Evolutionary conservation across 37 sponge, comb jelly and placozoan genomes (phyloP).

Genomic region (Aplysina aerophoba): DNA sequence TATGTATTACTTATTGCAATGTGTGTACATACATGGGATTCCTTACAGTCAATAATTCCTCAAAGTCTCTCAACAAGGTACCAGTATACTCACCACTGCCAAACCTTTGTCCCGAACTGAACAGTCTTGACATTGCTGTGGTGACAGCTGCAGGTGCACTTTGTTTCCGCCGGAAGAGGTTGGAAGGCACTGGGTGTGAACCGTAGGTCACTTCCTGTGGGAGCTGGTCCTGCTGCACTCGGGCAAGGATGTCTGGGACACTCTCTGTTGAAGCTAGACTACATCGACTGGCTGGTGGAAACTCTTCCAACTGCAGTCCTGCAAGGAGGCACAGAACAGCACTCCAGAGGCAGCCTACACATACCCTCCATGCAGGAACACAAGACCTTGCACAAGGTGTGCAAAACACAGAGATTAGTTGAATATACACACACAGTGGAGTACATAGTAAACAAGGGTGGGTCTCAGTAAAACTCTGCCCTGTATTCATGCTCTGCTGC

Average conservation of each 20-base stretch:
- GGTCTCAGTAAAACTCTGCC: neutral
- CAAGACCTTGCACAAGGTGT: neutral
- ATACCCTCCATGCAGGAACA: neutral
- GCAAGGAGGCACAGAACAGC: too few species aligned
- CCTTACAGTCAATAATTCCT: too few species aligned
- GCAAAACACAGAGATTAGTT: neutral
- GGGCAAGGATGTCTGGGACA: slow-evolving; percentile 34
- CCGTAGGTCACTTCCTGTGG: slow-evolving; percentile 18
- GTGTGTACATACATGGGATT: too few species aligned
- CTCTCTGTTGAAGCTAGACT: neutral
- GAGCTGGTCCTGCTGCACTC: slow-evolving; percentile 40
- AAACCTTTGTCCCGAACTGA: slow-evolving; percentile 18
- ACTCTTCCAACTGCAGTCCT: neutral
- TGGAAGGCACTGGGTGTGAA: neutral
- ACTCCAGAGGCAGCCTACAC: too few species aligned
- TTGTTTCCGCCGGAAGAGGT: too few species aligned
- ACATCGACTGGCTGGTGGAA: neutral
- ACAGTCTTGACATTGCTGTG: neutral
- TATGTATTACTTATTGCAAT: too few species aligned
- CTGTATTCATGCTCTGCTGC: neutral
- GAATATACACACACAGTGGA: neutral
- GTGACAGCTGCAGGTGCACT: neutral
- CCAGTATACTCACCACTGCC: slow-evolving; percentile 17
- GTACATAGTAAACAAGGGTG: neutral
- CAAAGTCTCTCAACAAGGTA: too few species aligned